phyloP scores from a whole-genome alignment of 2,113 vertebrate genomes.

The Gopherus flavomarginatus region DNA sequence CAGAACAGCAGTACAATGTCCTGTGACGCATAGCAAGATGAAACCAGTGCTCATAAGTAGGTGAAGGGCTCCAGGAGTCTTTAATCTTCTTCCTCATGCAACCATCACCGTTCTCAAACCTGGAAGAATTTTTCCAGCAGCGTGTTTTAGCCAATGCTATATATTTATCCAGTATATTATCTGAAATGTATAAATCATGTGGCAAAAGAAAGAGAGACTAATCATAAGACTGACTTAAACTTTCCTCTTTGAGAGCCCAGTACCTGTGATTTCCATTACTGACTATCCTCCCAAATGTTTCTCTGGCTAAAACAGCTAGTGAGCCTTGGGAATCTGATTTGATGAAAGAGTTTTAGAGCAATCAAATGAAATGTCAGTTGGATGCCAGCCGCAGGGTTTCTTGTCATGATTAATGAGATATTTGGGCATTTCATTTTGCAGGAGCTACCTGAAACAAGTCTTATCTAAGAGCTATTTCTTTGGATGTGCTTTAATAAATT shows the following conservation, averaged over 20 bases:
- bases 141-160: not conserved
- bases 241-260: not conserved
- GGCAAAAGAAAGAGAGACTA: not conserved
- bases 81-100: not conserved
- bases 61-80: not conserved
- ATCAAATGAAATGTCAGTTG: constrained; percentile 32
- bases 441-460: constrained; percentile 61
- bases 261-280: constrained; percentile 35
- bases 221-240: constrained; percentile 7
- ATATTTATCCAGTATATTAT: too few relatives aligned
- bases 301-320: constrained; percentile 1
- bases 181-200: too few relatives aligned
- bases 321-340: constrained; percentile 41
- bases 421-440: constrained; percentile 39
- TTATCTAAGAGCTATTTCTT: not conserved
- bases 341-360: constrained; percentile 52
- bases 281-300: constrained; percentile 9
- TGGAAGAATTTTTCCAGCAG: not conserved
- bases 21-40: not conserved
- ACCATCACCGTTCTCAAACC: not conserved
- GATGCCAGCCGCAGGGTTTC: constrained; percentile 33
- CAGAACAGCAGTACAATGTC: too few relatives aligned
- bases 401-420: constrained; percentile 64
- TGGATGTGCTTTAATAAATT: constrained; percentile 60
- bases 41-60: not conserved